These are phyloP conservation scores for Phortica okadai DNA, from an alignment of 2,888 invertebrate species.

Conservation along the genomic window DNA sequence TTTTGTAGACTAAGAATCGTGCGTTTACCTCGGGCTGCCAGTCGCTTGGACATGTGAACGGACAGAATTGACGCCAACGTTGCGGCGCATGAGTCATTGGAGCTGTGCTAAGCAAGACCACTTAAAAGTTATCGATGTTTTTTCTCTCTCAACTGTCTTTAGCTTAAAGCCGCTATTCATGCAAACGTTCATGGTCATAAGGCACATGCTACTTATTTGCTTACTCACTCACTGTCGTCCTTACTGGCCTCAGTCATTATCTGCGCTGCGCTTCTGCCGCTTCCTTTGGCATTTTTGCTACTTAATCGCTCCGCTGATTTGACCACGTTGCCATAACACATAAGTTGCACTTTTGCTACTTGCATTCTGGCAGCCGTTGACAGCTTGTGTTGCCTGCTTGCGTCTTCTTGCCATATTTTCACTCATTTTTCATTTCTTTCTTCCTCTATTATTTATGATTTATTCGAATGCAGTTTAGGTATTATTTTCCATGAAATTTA, in stretches of 20 bases:
- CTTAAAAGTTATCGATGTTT: too few species aligned
- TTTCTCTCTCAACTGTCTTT: too few species aligned
- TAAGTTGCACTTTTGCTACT: neutral
- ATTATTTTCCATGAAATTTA: constrained; percentile 4
- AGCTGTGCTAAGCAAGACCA: too few species aligned
- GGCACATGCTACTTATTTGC: neutral
- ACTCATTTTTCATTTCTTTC: constrained; percentile 62
- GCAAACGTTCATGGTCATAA: too few species aligned
- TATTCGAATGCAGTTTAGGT: constrained; percentile 60
- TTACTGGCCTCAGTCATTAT: too few species aligned
- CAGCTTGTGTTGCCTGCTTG: constrained; percentile 9
- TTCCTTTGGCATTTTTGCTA: too few species aligned
- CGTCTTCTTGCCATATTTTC: neutral
- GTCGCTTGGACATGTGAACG: neutral
- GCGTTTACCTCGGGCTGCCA: neutral
- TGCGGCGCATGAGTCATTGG: too few species aligned
- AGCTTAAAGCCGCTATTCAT: too few species aligned
- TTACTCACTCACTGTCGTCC: neutral
- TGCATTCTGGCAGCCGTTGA: constrained; percentile 1
- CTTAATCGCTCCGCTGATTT: too few species aligned
- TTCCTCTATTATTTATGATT: constrained; percentile 65
- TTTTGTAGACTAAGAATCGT: constrained; percentile 43
- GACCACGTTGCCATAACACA: too few species aligned
- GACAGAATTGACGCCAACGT: too few species aligned
- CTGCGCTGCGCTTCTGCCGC: too few species aligned